Evolutionary conservation across 2,888 invertebrate genomes (phyloP), one percentile per base, ranked within the genome.

Genomic region (Callosobruchus maculatus): DNA sequence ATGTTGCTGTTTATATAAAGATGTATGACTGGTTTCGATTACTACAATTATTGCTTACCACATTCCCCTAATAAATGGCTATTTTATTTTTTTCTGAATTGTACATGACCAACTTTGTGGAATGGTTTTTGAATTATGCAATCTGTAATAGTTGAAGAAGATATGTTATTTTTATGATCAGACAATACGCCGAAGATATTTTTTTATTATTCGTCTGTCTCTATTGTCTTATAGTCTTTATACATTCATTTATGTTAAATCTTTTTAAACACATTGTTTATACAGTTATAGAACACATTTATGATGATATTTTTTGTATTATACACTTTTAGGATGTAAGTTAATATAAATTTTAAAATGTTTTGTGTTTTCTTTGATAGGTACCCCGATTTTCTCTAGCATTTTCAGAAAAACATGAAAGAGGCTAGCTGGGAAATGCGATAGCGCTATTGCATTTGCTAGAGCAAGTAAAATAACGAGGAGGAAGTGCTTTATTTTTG

Each of bases 271-370:
- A 82, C 82, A 83, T 85, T 85, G 85, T 85, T 85, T 85, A 83
- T 85, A 83, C 80, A 81, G 78, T 81, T 81, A 79, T 81, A 82
- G 79, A 81, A 68, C 81, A 82, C 82, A 82, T 21, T 82, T 83
- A 82, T 81, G 49, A 82, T 82, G 81, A 85, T 86, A 85, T 85
- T 85, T 86, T 86, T 86, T 86, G 86, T 86, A 85, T 85, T 84
- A 86, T 86, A 86, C 85, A 85, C 85, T 30, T 82, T 77, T 81
- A 82, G 82, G 75, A 77, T 79, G 75, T 77, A 80, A 22, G 79
- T 80, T 77, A 79, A 78, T 79, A 79, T 80, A 80, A 77, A 78
- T 74, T 75, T 71, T 68, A 71, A 68, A 72, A 68, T 70, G 20
- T n/a, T 66, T 30, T 71, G 13, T 22, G 49, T 71, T 67, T 49